Conservation (phyloP, 2,888 invertebrate genomes). For the Polymixis lichenea region DNA sequence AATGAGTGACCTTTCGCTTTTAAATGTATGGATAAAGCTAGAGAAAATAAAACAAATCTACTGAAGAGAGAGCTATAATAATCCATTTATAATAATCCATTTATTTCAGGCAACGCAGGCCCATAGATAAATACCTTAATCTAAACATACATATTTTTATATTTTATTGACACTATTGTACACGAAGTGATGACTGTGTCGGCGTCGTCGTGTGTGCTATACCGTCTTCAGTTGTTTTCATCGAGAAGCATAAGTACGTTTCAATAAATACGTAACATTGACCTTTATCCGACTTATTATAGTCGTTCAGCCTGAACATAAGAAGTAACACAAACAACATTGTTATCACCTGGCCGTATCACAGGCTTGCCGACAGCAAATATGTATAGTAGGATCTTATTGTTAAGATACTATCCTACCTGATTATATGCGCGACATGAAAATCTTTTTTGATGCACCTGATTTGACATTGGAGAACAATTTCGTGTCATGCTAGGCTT, state of each 20-base stretch:
- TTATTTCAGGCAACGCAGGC: too few relatives aligned
- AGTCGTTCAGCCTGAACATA: constrained; percentile 40
- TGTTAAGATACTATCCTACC: constrained; percentile 31
- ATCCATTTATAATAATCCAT: too few relatives aligned
- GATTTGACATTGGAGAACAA: constrained; percentile 21
- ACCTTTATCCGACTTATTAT: constrained; percentile 59
- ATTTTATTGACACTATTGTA: too few relatives aligned
- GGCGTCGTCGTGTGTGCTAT: too few relatives aligned
- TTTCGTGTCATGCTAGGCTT: constrained; percentile 2
- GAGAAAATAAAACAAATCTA: background rate
- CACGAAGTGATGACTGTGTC: too few relatives aligned
- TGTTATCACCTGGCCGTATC: constrained; percentile 64
- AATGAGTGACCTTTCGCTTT: too few relatives aligned
- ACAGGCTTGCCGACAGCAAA: constrained; percentile 45
- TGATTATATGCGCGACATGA: constrained; percentile 33
- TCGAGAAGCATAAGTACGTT: constrained; percentile 3
- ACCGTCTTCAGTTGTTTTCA: constrained; percentile 27
- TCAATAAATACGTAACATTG: constrained; percentile 34
- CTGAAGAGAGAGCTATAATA: too few relatives aligned
- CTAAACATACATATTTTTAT: too few relatives aligned
- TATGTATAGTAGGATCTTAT: constrained; percentile 53
- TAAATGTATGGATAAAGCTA: too few relatives aligned
- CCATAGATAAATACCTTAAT: too few relatives aligned
- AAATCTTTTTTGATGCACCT: constrained; percentile 31
- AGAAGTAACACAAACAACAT: constrained; percentile 52